Conservation (phyloP, 2,113 vertebrate genomes). For the Sebastes schlegelii region DNA sequence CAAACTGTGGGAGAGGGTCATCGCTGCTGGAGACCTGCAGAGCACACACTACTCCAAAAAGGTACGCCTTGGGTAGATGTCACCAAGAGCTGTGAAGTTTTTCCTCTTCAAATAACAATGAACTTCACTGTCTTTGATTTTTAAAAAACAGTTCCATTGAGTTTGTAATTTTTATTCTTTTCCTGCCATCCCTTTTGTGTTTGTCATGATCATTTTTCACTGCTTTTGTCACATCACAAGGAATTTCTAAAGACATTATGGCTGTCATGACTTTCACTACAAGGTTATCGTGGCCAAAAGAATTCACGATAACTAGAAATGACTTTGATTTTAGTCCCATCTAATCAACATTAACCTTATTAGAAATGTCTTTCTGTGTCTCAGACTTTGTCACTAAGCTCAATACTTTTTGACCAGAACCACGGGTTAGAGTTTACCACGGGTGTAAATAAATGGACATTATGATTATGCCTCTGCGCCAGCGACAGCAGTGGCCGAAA, state of each 20-base stretch:
- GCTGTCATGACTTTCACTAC: too few relatives aligned
- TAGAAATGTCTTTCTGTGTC: neutral
- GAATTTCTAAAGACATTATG: neutral
- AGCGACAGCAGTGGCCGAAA: too few relatives aligned
- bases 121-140: neutral
- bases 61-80: constrained; percentile 75
- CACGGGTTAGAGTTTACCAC: neutral
- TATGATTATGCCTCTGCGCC: neutral
- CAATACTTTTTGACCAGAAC: neutral
- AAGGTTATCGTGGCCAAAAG: too few relatives aligned
- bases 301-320: neutral
- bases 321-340: neutral
- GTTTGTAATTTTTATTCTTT: neutral
- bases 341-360: neutral
- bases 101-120: neutral
- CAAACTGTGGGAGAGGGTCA: constrained; percentile 95
- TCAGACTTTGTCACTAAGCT: neutral
- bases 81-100: too few relatives aligned
- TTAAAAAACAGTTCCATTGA: neutral
- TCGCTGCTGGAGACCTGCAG: constrained; percentile 89
- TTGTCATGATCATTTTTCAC: neutral
- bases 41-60: constrained; percentile 90
- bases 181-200: neutral
- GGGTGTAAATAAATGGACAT: neutral
- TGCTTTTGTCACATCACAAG: neutral